Conservation (phyloP, 2,888 invertebrate species). For the Cantharis lateralis region DNA sequence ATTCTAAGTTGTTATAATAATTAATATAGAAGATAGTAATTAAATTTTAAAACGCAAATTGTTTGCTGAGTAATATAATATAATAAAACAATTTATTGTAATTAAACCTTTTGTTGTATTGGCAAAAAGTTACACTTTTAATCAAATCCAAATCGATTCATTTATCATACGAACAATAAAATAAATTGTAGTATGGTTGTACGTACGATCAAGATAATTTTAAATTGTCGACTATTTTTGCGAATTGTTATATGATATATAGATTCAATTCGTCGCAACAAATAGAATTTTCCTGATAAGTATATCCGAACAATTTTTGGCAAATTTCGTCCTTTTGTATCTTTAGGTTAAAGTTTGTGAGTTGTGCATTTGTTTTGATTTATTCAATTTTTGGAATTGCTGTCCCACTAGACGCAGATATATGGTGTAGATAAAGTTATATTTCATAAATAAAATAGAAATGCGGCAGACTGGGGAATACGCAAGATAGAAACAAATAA, state of each 20-base stretch:
- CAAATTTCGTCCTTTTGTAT: conserved; percentile 31
- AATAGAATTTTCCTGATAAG: conserved; percentile 54
- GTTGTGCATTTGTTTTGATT: conserved; percentile 42
- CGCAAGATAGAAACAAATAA: conserved; percentile 32
- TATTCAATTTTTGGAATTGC: conserved; percentile 52
- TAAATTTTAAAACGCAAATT: not conserved
- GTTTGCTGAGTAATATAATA: not conserved
- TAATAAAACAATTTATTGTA: not conserved
- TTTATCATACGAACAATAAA: not conserved
- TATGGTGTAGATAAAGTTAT: conserved; percentile 47
- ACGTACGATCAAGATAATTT: conserved; percentile 40
- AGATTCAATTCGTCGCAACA: conserved; percentile 55
- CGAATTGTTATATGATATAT: conserved; percentile 51
- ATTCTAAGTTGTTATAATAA: not conserved
- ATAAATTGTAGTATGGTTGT: not conserved
- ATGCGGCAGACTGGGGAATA: conserved; percentile 31
- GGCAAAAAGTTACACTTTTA: not conserved
- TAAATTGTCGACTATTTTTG: conserved; percentile 41
- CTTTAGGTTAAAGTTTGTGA: conserved; percentile 14
- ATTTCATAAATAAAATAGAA: conserved; percentile 40
- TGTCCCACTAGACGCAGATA: conserved; percentile 46
- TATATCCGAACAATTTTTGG: conserved; percentile 16
- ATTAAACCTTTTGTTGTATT: not conserved
- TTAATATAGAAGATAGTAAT: not conserved
- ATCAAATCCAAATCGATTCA: not conserved